Evolutionary conservation across 2,113 vertebrate species (phyloP).

Genomic region (Apeltes quadracus): DNA sequence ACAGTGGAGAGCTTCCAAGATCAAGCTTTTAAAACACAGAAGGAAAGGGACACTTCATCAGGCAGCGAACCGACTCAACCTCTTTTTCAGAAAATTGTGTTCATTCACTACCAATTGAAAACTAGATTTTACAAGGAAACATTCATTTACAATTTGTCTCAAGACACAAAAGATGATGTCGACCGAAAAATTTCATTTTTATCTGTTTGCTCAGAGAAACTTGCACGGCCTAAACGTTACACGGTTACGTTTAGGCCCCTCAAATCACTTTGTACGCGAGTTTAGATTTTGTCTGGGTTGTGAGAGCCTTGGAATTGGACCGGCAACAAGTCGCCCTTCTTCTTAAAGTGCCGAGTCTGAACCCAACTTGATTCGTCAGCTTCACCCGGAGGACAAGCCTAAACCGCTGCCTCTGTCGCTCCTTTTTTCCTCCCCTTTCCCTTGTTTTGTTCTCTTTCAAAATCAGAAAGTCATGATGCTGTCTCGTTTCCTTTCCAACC

Average conservation of each 20-base stretch:
- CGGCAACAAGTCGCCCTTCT: not conserved
- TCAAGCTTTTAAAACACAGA: conserved; percentile 5
- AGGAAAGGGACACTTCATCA: conserved; percentile 6
- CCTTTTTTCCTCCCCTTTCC: not conserved
- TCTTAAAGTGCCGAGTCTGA: not conserved
- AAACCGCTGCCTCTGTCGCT: not conserved
- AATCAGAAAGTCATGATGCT: conserved; percentile 25
- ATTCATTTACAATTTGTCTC: not conserved
- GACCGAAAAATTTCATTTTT: not conserved
- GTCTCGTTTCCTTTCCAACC: conserved; percentile 32
- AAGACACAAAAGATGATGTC: not conserved
- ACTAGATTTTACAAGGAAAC: not conserved
- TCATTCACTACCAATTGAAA: not conserved
- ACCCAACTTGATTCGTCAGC: conserved; percentile 7
- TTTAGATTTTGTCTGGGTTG: not conserved
- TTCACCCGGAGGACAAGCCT: not conserved
- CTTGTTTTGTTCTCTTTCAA: conserved; percentile 31
- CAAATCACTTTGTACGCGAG: not conserved
- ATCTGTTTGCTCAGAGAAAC: not conserved
- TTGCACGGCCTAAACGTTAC: not conserved
- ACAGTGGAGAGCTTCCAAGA: conserved; percentile 19
- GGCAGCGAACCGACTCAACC: not conserved
- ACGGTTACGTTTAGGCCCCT: not conserved
- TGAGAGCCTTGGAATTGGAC: not conserved
- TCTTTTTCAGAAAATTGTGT: not conserved